These are phyloP conservation scores for Sebastes umbrosus DNA, from an alignment of 2,797 vertebrate genomes.

Conservation along the genomic window DNA sequence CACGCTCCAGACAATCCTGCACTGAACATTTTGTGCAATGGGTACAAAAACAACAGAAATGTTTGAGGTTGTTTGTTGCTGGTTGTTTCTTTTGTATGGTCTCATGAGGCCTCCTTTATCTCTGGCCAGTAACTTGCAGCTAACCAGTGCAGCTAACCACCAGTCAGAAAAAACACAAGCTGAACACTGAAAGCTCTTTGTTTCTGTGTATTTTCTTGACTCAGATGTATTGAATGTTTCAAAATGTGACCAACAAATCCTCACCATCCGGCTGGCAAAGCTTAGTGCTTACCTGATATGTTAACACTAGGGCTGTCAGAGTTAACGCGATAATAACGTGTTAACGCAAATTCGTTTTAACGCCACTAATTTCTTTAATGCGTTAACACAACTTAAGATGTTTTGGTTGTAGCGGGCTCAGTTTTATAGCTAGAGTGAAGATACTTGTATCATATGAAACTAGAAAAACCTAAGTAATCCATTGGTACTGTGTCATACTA, in stretches of 20 bases:
- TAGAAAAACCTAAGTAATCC: no score
- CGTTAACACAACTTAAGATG: no score
- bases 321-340: no score
- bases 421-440: no score
- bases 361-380: no score
- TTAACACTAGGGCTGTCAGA: no score
- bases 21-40: constrained; percentile 32
- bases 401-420: no score
- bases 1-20: constrained; percentile 30
- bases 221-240: not conserved
- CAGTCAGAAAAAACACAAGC: not conserved
- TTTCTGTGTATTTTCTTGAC: not conserved
- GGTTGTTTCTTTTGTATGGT: not conserved
- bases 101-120: not conserved
- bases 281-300: not conserved
- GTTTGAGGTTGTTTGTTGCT: constrained; percentile 13
- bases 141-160: not conserved
- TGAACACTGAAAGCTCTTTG: not conserved
- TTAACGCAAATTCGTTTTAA: no score
- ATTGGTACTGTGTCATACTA: no score
- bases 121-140: not conserved
- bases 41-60: not conserved
- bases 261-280: not conserved
- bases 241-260: not conserved
- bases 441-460: no score